phyloP scores from a whole-genome alignment of 37 sponge, comb jelly and placozoan genomes.

The Crambe crambe region DNA sequence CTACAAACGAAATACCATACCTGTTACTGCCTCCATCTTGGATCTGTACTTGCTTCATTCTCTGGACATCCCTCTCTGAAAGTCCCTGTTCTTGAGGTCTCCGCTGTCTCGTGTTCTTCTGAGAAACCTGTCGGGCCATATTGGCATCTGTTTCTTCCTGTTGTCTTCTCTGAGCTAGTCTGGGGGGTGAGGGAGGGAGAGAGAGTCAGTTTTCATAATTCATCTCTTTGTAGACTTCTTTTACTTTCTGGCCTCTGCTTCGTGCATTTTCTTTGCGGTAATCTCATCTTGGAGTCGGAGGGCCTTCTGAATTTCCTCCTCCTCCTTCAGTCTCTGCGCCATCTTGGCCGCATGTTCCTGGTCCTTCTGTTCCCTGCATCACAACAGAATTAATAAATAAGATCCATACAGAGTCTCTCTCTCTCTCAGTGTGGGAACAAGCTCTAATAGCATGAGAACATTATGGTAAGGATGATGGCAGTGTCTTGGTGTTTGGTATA shows the following conservation, averaged over 20 bases:
- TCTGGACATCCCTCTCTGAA: constrained; percentile 35
- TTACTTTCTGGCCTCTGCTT: neutral
- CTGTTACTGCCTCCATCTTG: neutral
- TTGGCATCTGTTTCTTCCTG: constrained; percentile 10
- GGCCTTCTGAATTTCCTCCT: constrained; percentile 47
- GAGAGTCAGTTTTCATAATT: too few relatives aligned
- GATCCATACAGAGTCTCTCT: too few relatives aligned
- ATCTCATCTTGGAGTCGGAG: constrained; percentile 57
- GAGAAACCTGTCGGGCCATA: constrained; percentile 28
- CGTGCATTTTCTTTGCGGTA: constrained; percentile 36
- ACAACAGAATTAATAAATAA: neutral
- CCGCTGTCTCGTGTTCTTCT: neutral
- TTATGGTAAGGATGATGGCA: too few relatives aligned
- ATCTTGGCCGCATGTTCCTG: constrained; percentile 18
- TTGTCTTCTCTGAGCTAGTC: neutral
- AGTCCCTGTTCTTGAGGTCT: constrained; percentile 10
- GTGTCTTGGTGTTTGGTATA: too few relatives aligned
- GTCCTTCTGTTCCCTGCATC: constrained; percentile 23
- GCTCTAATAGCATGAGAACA: too few relatives aligned
- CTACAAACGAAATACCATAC: too few relatives aligned
- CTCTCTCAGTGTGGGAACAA: neutral
- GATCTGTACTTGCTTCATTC: constrained; percentile 30
- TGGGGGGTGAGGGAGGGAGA: neutral
- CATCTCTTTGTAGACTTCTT: neutral
- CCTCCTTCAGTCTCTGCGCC: constrained; percentile 39